Conservation (phyloP, 1,140 invertebrate genomes). For the Rhyacophila brunnea region DNA sequence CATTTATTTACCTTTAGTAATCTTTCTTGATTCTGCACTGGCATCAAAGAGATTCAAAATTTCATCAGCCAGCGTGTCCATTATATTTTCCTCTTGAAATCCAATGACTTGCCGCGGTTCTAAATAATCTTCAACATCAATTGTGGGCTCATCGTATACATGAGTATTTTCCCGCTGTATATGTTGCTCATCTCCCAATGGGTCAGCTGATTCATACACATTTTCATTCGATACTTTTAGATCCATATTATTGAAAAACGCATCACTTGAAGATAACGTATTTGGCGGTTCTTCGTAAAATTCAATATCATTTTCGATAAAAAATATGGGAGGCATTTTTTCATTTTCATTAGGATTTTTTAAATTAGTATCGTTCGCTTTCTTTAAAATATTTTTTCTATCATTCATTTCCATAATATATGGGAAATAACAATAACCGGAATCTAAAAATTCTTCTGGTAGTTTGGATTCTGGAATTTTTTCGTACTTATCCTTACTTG, state of each 20-base stretch:
- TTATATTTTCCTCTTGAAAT: constrained; percentile 4
- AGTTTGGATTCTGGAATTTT: too few relatives aligned
- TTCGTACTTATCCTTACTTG: too few relatives aligned
- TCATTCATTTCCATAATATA: too few relatives aligned
- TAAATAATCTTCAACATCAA: constrained; percentile 15
- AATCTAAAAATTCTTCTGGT: too few relatives aligned
- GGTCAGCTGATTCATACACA: constrained; percentile 11
- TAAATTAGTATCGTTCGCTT: too few relatives aligned
- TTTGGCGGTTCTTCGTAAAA: constrained; percentile 12
- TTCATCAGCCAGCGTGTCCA: constrained; percentile 31
- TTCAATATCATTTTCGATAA: too few relatives aligned
- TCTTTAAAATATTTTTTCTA: too few relatives aligned
- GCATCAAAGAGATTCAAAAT: constrained; percentile 31
- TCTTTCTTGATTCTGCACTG: constrained; percentile 4
- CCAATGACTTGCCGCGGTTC: neutral
- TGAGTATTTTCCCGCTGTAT: neutral
- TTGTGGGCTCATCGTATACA: neutral
- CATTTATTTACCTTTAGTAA: constrained; percentile 2
- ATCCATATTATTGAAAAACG: too few relatives aligned
- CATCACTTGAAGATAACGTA: too few relatives aligned
- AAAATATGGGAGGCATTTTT: too few relatives aligned
- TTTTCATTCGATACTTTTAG: constrained; percentile 1
- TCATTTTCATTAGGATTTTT: too few relatives aligned
- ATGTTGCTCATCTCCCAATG: neutral
- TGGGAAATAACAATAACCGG: too few relatives aligned